These are phyloP conservation scores for Mythimna pallens DNA, from an alignment of 2,888 invertebrate species.

Conservation along the genomic window DNA sequence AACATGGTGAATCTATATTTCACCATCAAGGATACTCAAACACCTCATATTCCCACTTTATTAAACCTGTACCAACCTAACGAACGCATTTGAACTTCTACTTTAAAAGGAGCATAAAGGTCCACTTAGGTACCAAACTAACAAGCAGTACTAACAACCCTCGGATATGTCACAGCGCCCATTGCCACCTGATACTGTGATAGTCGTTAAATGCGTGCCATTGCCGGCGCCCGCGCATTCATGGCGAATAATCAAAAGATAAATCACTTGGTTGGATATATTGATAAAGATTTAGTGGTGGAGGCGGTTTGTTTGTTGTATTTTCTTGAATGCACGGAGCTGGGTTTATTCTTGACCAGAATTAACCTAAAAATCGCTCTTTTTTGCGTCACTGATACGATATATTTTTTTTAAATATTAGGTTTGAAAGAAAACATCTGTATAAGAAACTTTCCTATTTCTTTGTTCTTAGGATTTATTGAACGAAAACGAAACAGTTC, in stretches of 20 bases:
- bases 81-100: constrained; percentile 55
- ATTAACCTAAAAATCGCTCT: too few relatives aligned
- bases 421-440: too few relatives aligned
- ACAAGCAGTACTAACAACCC: constrained; percentile 79
- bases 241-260: constrained; percentile 60
- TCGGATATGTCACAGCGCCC: constrained; percentile 62
- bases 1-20: too few relatives aligned
- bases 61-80: constrained; percentile 46
- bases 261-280: constrained; percentile 57
- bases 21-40: constrained; percentile 17
- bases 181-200: constrained; percentile 73
- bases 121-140: constrained; percentile 74
- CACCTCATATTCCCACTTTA: constrained; percentile 37
- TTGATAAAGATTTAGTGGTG: constrained; percentile 37
- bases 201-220: constrained; percentile 74
- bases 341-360: not conserved
- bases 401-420: too few relatives aligned
- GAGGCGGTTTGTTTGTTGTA: constrained; percentile 51
- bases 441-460: not conserved
- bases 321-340: not conserved
- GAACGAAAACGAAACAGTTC: not conserved
- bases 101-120: constrained; percentile 72
- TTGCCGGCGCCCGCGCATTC: constrained; percentile 64
- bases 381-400: too few relatives aligned
- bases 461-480: not conserved